A percentile compares a stretch with the other conserved stretches of the same genome.
These are phyloP conservation scores for Limnephilus auricula DNA, from an alignment of 2,888 invertebrate genomes.

Conservation along the genomic window DNA sequence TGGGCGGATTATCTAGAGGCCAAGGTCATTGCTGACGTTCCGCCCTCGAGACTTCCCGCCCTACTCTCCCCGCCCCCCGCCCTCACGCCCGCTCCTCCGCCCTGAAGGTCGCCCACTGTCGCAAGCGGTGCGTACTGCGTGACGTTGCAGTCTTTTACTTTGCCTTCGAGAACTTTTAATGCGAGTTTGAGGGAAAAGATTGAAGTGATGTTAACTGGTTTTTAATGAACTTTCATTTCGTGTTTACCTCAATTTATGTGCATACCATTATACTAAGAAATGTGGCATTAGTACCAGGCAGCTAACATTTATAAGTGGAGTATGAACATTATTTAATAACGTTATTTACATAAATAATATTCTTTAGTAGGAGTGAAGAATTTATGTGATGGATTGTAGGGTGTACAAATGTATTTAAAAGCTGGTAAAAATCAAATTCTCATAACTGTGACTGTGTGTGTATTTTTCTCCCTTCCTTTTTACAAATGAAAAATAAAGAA, in stretches of 20 bases:
- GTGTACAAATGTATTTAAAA: too few relatives aligned
- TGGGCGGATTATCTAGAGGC: not conserved
- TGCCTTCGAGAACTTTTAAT: not conserved
- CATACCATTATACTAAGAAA: not conserved
- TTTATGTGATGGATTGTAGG: too few relatives aligned
- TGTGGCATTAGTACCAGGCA: not conserved
- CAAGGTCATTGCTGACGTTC: conserved; percentile 15
- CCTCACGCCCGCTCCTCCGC: not conserved
- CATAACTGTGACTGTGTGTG: too few relatives aligned
- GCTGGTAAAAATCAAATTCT: too few relatives aligned
- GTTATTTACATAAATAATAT: too few relatives aligned
- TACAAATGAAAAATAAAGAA: too few relatives aligned
- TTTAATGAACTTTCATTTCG: not conserved
- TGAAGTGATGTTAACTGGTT: not conserved
- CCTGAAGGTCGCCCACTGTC: not conserved
- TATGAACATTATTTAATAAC: too few relatives aligned
- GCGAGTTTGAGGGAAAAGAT: not conserved
- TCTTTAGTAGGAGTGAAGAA: too few relatives aligned
- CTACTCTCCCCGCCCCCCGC: not conserved
- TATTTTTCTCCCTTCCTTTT: too few relatives aligned
- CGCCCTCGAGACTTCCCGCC: conserved; percentile 4
- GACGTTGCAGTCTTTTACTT: not conserved
- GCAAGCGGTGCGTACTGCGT: not conserved
- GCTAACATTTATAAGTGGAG: not conserved
- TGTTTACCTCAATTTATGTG: not conserved